These are phyloP conservation scores for Phocoena phocoena DNA, from an alignment of 2,113 vertebrate genomes.

Conservation along the genomic window DNA sequence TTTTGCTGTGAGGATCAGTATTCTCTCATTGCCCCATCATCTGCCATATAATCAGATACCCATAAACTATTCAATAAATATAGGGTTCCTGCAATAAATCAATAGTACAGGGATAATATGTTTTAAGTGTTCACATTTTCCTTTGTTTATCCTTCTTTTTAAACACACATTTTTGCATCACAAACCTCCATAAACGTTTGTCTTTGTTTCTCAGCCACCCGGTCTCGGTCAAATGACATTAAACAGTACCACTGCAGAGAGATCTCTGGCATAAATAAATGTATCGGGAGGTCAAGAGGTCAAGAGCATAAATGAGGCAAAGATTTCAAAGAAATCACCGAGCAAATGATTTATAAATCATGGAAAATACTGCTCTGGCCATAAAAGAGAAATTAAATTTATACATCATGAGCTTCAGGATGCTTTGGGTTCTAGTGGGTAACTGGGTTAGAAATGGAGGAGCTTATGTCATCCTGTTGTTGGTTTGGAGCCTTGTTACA, in stretches of 20 bases:
- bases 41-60: conserved; percentile 76
- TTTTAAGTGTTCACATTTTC: conserved; percentile 71
- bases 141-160: conserved; percentile 79
- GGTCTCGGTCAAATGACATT: conserved; percentile 77
- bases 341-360: conserved; percentile 79
- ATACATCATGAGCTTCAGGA: conserved; percentile 73
- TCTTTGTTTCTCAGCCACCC: conserved; percentile 73
- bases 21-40: conserved; percentile 82
- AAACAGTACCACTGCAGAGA: conserved; percentile 63
- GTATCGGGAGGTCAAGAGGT: conserved; percentile 77
- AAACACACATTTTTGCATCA: conserved; percentile 74
- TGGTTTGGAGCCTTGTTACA: conserved; percentile 41
- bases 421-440: conserved; percentile 75
- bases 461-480: conserved; percentile 62
- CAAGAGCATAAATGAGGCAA: conserved; percentile 79
- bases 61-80: conserved; percentile 83
- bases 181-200: conserved; percentile 52
- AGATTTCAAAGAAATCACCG: conserved; percentile 83
- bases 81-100: conserved; percentile 80
- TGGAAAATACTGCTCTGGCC: conserved; percentile 72
- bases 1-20: conserved; percentile 86
- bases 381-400: conserved; percentile 81
- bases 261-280: conserved; percentile 82
- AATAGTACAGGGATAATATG: conserved; percentile 40
- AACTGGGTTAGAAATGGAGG: conserved; percentile 75